These are phyloP conservation scores for Dynastes maya DNA, from an alignment of 2,888 invertebrate species.

Conservation along the genomic window DNA sequence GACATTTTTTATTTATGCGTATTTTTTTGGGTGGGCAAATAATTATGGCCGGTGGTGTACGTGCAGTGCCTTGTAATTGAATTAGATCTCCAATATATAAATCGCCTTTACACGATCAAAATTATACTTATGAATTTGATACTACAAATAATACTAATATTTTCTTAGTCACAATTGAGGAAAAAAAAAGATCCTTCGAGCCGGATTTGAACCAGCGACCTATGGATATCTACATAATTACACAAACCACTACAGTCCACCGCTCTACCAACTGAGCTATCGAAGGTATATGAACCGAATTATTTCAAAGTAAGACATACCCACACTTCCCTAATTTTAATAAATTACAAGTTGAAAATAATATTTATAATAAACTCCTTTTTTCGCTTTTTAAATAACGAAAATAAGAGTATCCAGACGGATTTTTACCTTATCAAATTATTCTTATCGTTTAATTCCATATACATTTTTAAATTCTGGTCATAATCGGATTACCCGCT, in stretches of 20 bases:
- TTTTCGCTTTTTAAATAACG: no score
- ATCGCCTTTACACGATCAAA: background rate
- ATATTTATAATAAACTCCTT: background rate
- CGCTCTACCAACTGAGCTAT: conserved; percentile 69
- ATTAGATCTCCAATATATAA: background rate
- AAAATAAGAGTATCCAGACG: no score
- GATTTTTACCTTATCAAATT: background rate
- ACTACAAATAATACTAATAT: no score
- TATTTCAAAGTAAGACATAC: no score
- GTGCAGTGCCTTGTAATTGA: no score
- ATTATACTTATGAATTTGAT: no score
- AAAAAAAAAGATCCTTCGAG: conserved; percentile 73
- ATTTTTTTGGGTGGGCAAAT: no score
- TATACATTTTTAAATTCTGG: background rate
- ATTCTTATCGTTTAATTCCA: conserved; percentile 3
- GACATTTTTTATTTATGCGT: no score
- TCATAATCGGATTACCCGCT: conserved; percentile 46
- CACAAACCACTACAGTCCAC: conserved; percentile 65
- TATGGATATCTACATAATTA: conserved; percentile 72
- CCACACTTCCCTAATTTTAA: background rate
- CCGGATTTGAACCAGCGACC: conserved; percentile 81
- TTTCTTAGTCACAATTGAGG: background rate
- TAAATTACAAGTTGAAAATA: background rate
- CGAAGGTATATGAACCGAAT: conserved; percentile 59
- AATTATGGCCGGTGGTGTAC: no score